Conservation (phyloP, 2,888 invertebrate species). For the Dyspetes luteomarginatus region DNA sequence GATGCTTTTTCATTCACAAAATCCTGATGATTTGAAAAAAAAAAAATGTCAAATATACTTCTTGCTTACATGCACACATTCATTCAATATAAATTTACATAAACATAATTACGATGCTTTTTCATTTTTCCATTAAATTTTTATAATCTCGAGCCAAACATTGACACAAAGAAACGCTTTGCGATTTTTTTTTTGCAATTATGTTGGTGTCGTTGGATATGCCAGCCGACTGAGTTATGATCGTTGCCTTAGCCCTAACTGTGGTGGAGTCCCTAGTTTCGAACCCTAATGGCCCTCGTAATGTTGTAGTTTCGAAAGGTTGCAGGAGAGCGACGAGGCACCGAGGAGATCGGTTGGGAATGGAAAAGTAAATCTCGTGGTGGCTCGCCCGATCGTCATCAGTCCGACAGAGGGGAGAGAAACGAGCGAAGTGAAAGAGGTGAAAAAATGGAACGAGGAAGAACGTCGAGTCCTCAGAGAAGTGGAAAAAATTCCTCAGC, state of each 20-base stretch:
- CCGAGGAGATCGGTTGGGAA: slow-evolving; percentile 81
- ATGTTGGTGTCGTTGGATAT: slow-evolving; percentile 66
- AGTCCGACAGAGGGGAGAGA: slow-evolving; percentile 85
- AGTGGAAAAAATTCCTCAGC: slow-evolving; percentile 69
- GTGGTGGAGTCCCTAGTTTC: slow-evolving; percentile 78
- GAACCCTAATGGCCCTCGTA: slow-evolving; percentile 79
- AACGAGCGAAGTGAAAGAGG: slow-evolving; percentile 48
- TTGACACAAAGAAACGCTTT: too few relatives aligned
- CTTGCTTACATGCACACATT: background rate
- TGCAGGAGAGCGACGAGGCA: slow-evolving; percentile 82
- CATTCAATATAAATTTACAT: background rate
- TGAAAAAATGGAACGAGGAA: slow-evolving; percentile 71
- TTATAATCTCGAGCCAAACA: slow-evolving; percentile 27
- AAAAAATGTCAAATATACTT: background rate
- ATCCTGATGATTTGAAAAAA: slow-evolving; percentile 28
- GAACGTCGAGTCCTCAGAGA: slow-evolving; percentile 79
- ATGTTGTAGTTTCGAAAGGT: slow-evolving; percentile 84
- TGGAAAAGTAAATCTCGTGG: slow-evolving; percentile 82
- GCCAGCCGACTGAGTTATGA: slow-evolving; percentile 65
- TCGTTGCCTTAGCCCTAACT: slow-evolving; percentile 74
- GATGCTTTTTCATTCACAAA: background rate
- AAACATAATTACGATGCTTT: background rate
- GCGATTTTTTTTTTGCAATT: slow-evolving; percentile 20
- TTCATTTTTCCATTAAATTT: slow-evolving; percentile 3
- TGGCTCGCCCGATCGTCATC: slow-evolving; percentile 81